Conservation (phyloP, 2,797 vertebrate species). For the Anguilla obscura region DNA sequence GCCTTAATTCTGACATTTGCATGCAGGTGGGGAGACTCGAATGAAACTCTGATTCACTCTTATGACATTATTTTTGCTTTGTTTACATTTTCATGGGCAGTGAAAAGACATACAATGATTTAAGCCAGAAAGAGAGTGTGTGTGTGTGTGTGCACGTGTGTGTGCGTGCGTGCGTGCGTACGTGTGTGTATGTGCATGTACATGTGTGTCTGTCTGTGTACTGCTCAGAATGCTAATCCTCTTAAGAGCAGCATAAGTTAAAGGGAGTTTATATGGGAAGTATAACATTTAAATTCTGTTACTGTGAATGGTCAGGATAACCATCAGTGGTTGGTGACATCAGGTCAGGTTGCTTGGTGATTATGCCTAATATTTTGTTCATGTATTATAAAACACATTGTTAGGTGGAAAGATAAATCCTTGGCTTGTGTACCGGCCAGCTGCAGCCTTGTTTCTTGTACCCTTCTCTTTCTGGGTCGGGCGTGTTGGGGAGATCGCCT, state of each 20-base stretch:
- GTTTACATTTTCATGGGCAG: conserved; percentile 34
- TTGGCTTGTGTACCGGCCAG: not conserved
- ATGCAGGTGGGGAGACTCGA: conserved; percentile 30
- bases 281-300: not conserved
- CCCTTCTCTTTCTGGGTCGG: not conserved
- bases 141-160: not conserved
- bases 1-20: conserved; percentile 36
- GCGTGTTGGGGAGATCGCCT: not conserved
- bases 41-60: conserved; percentile 20
- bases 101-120: conserved; percentile 15
- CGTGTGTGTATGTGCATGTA: no score
- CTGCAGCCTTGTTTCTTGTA: not conserved
- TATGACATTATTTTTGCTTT: conserved; percentile 36
- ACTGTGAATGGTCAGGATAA: not conserved
- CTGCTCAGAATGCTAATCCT: not conserved
- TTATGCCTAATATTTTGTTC: not conserved
- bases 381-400: not conserved
- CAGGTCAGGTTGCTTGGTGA: not conserved
- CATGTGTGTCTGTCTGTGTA: no score
- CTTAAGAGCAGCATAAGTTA: not conserved
- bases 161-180: not conserved
- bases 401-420: not conserved
- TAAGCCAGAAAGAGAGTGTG: not conserved
- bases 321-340: not conserved
- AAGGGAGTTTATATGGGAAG: not conserved